These are phyloP conservation scores for Drosophila sproati DNA, from an alignment of 1,140 invertebrate genomes.

Conservation along the genomic window DNA sequence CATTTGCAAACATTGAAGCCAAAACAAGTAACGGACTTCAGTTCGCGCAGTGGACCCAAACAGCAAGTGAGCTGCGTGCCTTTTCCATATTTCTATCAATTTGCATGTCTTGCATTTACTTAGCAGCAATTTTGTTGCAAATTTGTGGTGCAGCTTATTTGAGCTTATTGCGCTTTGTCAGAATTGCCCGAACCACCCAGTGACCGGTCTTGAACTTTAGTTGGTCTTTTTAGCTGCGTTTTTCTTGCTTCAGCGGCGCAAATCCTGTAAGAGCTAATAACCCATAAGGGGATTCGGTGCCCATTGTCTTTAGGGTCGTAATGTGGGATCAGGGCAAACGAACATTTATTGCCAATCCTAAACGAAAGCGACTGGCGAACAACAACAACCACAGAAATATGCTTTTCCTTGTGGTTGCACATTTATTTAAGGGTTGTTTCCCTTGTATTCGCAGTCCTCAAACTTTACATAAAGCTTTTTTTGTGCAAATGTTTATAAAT, in stretches of 20 bases:
- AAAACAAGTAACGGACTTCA: slow-evolving; percentile 83
- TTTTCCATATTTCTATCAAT: slow-evolving; percentile 47
- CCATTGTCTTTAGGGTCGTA: slow-evolving; percentile 70
- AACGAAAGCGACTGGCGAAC: slow-evolving; percentile 58
- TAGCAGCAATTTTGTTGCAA: slow-evolving; percentile 79
- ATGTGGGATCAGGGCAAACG: slow-evolving; percentile 74
- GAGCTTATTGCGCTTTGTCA: slow-evolving; percentile 45
- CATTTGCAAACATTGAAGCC: slow-evolving; percentile 88
- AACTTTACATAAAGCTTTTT: slow-evolving; percentile 24
- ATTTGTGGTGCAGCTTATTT: slow-evolving; percentile 45
- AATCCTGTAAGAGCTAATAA: slow-evolving; percentile 77
- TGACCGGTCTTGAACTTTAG: not conserved
- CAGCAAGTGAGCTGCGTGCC: slow-evolving; percentile 57
- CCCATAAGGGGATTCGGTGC: slow-evolving; percentile 81
- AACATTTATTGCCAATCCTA: slow-evolving; percentile 75
- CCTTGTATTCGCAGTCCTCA: not conserved
- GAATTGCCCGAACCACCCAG: slow-evolving; percentile 1
- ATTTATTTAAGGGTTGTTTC: slow-evolving; percentile 38
- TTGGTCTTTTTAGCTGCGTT: slow-evolving; percentile 2
- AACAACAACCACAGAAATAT: slow-evolving; percentile 16
- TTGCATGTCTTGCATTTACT: slow-evolving; percentile 82
- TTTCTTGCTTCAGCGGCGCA: slow-evolving; percentile 14
- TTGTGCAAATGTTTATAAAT: slow-evolving; percentile 2
- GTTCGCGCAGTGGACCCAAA: slow-evolving; percentile 83
- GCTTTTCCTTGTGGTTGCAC: slow-evolving; percentile 8